phyloP scores from a whole-genome alignment of 2,888 invertebrate genomes.

The Luffia ferchaultella region DNA sequence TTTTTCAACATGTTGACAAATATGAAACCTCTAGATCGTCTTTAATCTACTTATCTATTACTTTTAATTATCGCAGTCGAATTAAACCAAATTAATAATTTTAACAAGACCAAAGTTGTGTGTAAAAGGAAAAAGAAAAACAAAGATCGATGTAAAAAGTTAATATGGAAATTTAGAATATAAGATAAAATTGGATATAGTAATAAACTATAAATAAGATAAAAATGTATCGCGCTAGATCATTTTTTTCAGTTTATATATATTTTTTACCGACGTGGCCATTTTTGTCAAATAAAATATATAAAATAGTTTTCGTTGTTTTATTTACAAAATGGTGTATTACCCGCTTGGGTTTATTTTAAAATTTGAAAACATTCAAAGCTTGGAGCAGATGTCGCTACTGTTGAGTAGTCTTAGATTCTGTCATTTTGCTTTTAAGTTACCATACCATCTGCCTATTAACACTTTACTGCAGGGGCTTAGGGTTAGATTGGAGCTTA shows the following conservation, averaged over 20 bases:
- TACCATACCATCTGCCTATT: no score
- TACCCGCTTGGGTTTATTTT: no score
- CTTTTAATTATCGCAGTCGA: background rate
- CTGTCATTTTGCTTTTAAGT: no score
- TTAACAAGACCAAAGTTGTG: slow-evolving; percentile 59
- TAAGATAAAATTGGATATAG: slow-evolving; percentile 1
- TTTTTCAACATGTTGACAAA: no score
- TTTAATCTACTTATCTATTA: no score
- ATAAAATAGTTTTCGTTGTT: slow-evolving; percentile 15
- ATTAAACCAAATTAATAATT: background rate
- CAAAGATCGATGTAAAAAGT: slow-evolving; percentile 30
- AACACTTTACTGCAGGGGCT: no score
- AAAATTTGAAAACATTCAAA: no score
- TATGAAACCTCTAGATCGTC: no score
- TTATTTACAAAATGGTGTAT: no score
- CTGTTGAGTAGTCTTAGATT: no score
- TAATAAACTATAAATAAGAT: background rate
- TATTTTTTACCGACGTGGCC: slow-evolving; percentile 35
- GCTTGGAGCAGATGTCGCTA: no score
- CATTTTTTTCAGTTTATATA: slow-evolving; percentile 30
- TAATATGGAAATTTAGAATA: background rate
- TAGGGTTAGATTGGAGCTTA: no score
- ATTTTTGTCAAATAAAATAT: slow-evolving; percentile 32
- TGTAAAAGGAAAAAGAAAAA: slow-evolving; percentile 34
- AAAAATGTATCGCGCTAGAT: slow-evolving; percentile 18